Conservation (phyloP, 1,140 invertebrate species). For the Hylaeus volcanicus region DNA sequence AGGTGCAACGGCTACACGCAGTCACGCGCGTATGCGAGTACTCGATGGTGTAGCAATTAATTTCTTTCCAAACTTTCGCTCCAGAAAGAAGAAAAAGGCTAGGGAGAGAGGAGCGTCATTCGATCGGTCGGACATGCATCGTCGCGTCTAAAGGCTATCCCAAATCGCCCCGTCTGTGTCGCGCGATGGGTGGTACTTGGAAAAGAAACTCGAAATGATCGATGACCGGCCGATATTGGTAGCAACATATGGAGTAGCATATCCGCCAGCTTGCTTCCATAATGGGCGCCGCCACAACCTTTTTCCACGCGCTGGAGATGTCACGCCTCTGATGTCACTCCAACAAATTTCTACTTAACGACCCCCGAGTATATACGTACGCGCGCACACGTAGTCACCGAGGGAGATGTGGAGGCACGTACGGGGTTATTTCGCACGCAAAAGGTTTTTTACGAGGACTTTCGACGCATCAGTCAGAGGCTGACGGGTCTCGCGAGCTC, state of each 20-base stretch:
- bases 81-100: background rate
- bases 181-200: slow-evolving; percentile 35
- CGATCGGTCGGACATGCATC: slow-evolving; percentile 48
- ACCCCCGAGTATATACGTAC: slow-evolving; percentile 1
- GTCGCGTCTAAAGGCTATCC: slow-evolving; percentile 32
- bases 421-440: slow-evolving; percentile 13
- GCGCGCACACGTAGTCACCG: background rate
- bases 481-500: slow-evolving; percentile 6
- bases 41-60: background rate
- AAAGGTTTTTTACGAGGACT: slow-evolving; percentile 25
- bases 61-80: background rate
- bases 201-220: slow-evolving; percentile 62
- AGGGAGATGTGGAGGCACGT: background rate
- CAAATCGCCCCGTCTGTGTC: slow-evolving; percentile 39
- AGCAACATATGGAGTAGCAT: slow-evolving; percentile 67
- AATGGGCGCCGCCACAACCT: slow-evolving; percentile 45
- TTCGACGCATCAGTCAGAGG: slow-evolving; percentile 37
- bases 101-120: background rate
- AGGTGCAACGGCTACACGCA: no score
- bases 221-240: slow-evolving; percentile 68
- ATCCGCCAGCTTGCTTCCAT: slow-evolving; percentile 57
- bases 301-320: slow-evolving; percentile 49
- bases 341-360: slow-evolving; percentile 51
- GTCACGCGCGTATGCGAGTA: no score
- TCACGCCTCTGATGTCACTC: slow-evolving; percentile 46